Base-by-base conservation (phyloP, 2,113 vertebrate species). In the Potamarius usumacintae region DNA sequence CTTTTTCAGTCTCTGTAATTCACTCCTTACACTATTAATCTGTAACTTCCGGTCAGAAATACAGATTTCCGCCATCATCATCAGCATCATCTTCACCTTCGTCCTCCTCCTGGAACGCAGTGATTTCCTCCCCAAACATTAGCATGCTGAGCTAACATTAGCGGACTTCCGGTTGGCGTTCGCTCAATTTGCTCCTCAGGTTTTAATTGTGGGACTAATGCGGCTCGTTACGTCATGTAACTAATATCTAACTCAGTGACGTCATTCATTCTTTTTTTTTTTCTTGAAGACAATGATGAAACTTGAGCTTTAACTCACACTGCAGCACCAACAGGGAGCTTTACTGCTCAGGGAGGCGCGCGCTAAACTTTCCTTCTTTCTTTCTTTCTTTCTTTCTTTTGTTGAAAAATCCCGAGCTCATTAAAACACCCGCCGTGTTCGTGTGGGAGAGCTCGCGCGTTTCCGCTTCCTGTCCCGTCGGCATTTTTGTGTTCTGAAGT, bases 371-470 rank as follows among this genome's bases (percentile, higher is more conserved):
- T 53, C 0, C 15, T 42, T 1, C 30, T 4, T 5, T 2, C 20
- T 42, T 42, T 2, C 20, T 42, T 42, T 30, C 30, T 30, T 30
- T 30, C 30, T 30, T 30, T 30, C 1, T 30, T 25, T 20, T 9
- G 18, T 2, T 4, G 50, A 8, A 62, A 30, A 6, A 22, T 25
- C 42, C 30, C 48, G 10, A 52, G 6, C 82, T 27, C 50, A 57
- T 22, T 48, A 52, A 62, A n/a, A 67, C 50, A 86, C 50, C n/a
- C 2, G 42, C 55, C 17, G 76, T 25, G 58, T 65, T 7, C 30
- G n/a, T 27, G 74, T 79, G 60, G 60, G 85, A 86, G 67, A 53
- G 48, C 22, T 34, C 74, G n/a, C n/a, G 74, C 30, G 76, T 6
- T 34, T 22, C 42, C 34, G 15, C 50, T 60, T 78, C 85, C 58